Percentiles rank a stretch among this genome's conserved stretches.
Conservation (phyloP, 2,797 vertebrate species). For the Sebastes jordani region DNA sequence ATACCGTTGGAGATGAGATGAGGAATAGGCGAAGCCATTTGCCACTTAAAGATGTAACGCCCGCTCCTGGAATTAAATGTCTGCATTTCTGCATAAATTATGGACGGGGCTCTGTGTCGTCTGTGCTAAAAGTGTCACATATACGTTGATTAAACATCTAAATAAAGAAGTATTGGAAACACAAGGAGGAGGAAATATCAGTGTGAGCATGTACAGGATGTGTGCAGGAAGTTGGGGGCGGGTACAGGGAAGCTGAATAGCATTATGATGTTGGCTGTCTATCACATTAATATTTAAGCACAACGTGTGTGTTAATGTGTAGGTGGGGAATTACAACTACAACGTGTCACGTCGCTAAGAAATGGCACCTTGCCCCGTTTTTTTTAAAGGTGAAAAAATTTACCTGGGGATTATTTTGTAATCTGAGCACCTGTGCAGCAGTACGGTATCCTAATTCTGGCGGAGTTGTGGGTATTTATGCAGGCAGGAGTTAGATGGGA, state of each 20-base stretch:
- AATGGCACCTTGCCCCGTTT: conserved; percentile 62
- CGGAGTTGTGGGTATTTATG: conserved; percentile 74
- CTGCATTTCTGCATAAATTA: conserved; percentile 80
- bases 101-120: conserved; percentile 47
- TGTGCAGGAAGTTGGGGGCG: conserved; percentile 35
- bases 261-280: conserved; percentile 59
- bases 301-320: conserved; percentile 64
- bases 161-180: conserved; percentile 62
- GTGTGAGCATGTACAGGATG: conserved; percentile 26
- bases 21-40: conserved; percentile 76
- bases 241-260: conserved; percentile 52
- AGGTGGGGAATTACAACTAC: conserved; percentile 76
- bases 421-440: conserved; percentile 76
- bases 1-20: conserved; percentile 76
- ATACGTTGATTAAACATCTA: conserved; percentile 72
- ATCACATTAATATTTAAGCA: conserved; percentile 59
- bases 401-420: conserved; percentile 86
- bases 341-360: conserved; percentile 61
- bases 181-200: conserved; percentile 7
- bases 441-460: conserved; percentile 72
- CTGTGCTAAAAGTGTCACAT: conserved; percentile 65
- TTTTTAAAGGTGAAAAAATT: conserved; percentile 78
- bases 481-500: conserved; percentile 69
- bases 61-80: conserved; percentile 77
- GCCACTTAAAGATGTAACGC: conserved; percentile 73